Conservation (phyloP, 2,797 vertebrate genomes). For the Picus viridis region DNA sequence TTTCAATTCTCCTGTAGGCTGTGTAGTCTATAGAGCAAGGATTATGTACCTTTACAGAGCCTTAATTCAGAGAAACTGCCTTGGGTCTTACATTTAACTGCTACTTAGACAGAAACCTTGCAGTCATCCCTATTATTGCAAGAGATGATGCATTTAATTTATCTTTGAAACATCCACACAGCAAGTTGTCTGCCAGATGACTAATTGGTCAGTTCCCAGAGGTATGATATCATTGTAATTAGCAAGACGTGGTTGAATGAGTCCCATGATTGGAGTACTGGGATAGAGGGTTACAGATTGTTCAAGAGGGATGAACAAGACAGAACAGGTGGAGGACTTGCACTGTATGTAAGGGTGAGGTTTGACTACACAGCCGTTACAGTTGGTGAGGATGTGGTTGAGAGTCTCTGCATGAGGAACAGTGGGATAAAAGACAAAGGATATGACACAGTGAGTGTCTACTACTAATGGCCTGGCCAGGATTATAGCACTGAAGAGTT, state of each 20-base stretch:
- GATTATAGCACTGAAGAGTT: neutral
- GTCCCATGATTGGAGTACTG: rapidly evolving
- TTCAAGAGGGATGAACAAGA: neutral
- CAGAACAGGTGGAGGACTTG: neutral
- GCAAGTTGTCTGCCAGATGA: neutral
- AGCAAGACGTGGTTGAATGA: neutral
- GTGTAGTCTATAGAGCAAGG: neutral
- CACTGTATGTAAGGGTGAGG: neutral
- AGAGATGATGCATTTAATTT: neutral
- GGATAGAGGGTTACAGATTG: neutral
- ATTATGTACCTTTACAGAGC: neutral
- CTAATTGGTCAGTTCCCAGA: neutral
- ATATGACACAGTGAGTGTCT: neutral
- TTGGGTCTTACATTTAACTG: neutral
- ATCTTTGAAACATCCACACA: neutral
- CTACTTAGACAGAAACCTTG: neutral
- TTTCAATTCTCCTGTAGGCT: neutral
- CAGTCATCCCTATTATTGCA: neutral
- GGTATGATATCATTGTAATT: neutral
- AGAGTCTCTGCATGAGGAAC: neutral
- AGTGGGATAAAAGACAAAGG: neutral
- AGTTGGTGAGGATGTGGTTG: neutral
- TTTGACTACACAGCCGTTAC: neutral
- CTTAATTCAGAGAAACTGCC: neutral
- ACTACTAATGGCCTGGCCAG: neutral